phyloP scores from a whole-genome alignment of 2,113 vertebrate species.

The Paramisgurnus dabryanus region DNA sequence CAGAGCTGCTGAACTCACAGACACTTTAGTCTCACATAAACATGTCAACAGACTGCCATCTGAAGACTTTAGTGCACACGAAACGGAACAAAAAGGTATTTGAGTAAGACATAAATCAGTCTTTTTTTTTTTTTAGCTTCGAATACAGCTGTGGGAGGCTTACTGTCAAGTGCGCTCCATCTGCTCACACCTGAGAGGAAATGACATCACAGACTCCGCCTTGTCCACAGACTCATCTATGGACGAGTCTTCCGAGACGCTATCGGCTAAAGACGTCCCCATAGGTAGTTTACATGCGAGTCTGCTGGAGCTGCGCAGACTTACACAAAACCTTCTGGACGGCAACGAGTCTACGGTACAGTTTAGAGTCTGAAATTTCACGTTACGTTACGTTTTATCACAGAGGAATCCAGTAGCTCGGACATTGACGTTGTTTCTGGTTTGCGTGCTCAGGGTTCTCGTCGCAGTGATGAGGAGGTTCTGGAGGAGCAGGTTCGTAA shows the following conservation, averaged over 20 bases:
- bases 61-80: too few relatives aligned
- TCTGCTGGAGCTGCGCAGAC: conserved; percentile 89
- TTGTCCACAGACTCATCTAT: conserved; percentile 97
- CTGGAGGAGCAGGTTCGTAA: conserved; percentile 93
- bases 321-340: conserved; percentile 93
- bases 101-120: neutral
- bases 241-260: conserved; percentile 97
- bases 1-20: neutral
- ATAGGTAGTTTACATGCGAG: conserved; percentile 88
- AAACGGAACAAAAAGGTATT: too few relatives aligned
- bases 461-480: conserved; percentile 89
- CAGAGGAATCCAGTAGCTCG: neutral
- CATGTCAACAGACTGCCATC: too few relatives aligned
- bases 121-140: conserved; percentile 75
- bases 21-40: neutral
- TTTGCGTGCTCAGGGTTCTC: conserved; percentile 78
- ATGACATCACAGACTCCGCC: conserved; percentile 92
- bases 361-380: neutral
- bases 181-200: conserved; percentile 95
- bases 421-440: neutral
- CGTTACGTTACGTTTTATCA: neutral
- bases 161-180: conserved; percentile 94
- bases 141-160: conserved; percentile 96
- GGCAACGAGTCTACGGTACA: conserved; percentile 91
- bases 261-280: conserved; percentile 92